Evolutionary conservation across 2,113 vertebrate genomes (phyloP), one percentile per base, ranked within the genome.

Genomic region (Phycodurus eques): DNA sequence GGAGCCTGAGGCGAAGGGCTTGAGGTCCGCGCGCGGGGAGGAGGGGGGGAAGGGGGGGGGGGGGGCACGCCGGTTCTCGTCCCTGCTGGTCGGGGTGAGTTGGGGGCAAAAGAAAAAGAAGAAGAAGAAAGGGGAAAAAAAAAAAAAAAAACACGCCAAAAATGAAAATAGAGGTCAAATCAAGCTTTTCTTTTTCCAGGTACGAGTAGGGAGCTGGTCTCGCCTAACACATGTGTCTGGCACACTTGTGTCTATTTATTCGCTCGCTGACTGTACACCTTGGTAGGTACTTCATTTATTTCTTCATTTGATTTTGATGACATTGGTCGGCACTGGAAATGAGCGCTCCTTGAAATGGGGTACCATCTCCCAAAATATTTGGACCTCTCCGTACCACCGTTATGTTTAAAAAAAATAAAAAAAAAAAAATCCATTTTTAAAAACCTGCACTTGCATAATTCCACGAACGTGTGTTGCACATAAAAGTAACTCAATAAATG

Each of bases 81-180:
- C 93, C 93, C 93, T 92, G 93, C 93, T 93, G 93, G 93, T 92
- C 93, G 88, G 93, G 93, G 93, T 94, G 65, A 93, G 93, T 91
- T 53, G 33, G 8, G 62, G 35, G 35, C 49, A 15, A 1, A 20
- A 70, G 11, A 10, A 20, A 15, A 27, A 27, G 27, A 27, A 27
- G 27, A 27, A 27, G 27, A 27, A 27, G 5, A n/a, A n/a, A n/a
- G 27, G 27, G n/a, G n/a, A n/a, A n/a, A n/a, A n/a, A n/a, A n/a
- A 15, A 8, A 27, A 9, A 22, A 17, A 31, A 42, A 5, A 20
- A 9, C 11, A 27, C 1, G 27, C 27, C 8, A 13, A 42, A 68
- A n/a, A 42, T 14, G 10, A 13, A 39, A 19, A 22, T 3, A 31
- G 13, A 19, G 9, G 11, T 8, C 4, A 44, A 9, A 14, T 17